Conservation (phyloP, 2,113 vertebrate species). For the Pedetes capensis region DNA sequence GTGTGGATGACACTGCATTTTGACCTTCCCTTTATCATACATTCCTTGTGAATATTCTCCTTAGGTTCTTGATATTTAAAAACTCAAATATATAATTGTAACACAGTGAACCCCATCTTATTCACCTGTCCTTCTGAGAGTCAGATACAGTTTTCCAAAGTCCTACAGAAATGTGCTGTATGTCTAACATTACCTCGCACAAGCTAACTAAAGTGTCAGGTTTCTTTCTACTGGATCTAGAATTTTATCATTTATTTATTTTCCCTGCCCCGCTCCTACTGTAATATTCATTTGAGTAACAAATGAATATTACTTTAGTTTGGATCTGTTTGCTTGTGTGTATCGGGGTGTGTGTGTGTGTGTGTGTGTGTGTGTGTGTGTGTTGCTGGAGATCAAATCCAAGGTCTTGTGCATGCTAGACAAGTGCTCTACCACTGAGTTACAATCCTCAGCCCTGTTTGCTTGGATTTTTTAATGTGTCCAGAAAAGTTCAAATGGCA, state of each 20-base stretch:
- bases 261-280: not conserved
- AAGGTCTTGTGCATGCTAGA: not conserved
- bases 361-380: not conserved
- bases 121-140: not conserved
- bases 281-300: not conserved
- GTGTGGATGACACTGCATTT: fast-evolving
- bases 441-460: not conserved
- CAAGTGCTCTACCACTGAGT: not conserved
- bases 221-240: not conserved
- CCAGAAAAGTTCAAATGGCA: not conserved
- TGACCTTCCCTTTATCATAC: not conserved
- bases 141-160: not conserved
- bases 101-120: not conserved
- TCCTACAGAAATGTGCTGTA: not conserved
- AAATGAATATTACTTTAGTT: not conserved
- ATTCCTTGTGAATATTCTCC: not conserved
- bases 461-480: not conserved
- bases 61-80: not conserved
- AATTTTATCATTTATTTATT: not conserved
- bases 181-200: not conserved
- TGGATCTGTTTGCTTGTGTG: not conserved
- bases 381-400: too few species aligned
- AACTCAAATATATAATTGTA: not conserved
- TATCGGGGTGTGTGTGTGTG: not conserved
- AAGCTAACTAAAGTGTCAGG: not conserved